A percentile compares a stretch with the other conserved stretches of the same genome.
Conservation (phyloP, 2,888 invertebrate genomes). For the Drosophila greeni region DNA sequence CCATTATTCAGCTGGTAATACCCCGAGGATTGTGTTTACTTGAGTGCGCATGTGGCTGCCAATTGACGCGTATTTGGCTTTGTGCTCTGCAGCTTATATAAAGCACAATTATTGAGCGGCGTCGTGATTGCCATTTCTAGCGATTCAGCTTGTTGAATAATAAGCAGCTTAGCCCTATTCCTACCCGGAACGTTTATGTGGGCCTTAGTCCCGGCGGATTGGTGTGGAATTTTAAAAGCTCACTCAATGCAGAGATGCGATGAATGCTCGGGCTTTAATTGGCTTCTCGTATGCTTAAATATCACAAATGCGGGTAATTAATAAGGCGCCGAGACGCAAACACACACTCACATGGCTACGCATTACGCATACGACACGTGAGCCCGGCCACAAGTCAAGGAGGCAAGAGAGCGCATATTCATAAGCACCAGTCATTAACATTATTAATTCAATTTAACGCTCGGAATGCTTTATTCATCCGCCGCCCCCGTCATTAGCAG, state of each 20-base stretch:
- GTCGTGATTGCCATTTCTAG: slow-evolving; percentile 66
- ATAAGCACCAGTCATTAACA: slow-evolving; percentile 65
- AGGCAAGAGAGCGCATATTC: slow-evolving; percentile 52
- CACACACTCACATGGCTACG: slow-evolving; percentile 6
- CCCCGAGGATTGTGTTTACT: slow-evolving; percentile 72
- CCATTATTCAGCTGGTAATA: slow-evolving; percentile 68
- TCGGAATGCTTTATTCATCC: slow-evolving; percentile 66
- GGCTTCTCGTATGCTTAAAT: slow-evolving; percentile 49
- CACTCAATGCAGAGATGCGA: slow-evolving; percentile 4
- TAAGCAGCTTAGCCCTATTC: slow-evolving; percentile 61
- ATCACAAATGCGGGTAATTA: slow-evolving; percentile 62
- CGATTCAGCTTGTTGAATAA: slow-evolving; percentile 56
- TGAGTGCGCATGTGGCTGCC: slow-evolving; percentile 72
- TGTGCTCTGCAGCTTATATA: slow-evolving; percentile 54
- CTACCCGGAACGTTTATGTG: slow-evolving; percentile 44
- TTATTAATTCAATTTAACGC: slow-evolving; percentile 74
- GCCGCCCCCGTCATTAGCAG: slow-evolving; percentile 58
- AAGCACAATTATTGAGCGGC: slow-evolving; percentile 66
- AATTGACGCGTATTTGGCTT: slow-evolving; percentile 73
- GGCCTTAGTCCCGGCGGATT: slow-evolving; percentile 29
- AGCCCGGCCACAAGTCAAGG: slow-evolving; percentile 51
- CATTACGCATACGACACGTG: slow-evolving; percentile 53
- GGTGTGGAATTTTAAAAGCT: slow-evolving; percentile 38
- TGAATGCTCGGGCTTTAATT: slow-evolving; percentile 50
- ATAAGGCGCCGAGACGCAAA: slow-evolving; percentile 45